Conservation (phyloP, 2,113 vertebrate genomes). For the Pseudopodoces humilis region DNA sequence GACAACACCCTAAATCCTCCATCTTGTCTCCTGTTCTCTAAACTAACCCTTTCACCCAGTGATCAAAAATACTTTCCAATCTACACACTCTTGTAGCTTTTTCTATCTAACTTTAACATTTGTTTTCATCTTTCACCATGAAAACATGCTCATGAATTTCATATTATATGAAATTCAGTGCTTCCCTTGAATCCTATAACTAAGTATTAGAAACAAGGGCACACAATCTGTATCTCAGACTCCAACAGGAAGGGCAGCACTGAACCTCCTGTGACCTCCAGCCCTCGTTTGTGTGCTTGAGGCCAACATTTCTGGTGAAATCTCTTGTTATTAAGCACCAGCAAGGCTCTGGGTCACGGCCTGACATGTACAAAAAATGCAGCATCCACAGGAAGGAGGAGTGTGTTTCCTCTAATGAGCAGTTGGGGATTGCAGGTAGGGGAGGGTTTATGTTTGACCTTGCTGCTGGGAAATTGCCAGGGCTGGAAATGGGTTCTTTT, state of each 20-base stretch:
- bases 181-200: too few relatives aligned
- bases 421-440: neutral
- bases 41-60: too few relatives aligned
- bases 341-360: neutral
- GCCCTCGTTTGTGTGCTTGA: neutral
- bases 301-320: neutral
- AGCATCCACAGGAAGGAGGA: neutral
- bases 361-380: rapidly evolving
- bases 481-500: neutral
- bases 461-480: neutral
- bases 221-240: too few relatives aligned
- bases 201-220: too few relatives aligned
- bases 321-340: neutral
- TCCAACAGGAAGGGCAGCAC: neutral
- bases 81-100: too few relatives aligned
- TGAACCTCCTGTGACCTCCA: rapidly evolving
- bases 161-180: too few relatives aligned
- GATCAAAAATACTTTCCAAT: too few relatives aligned
- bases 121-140: too few relatives aligned
- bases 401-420: neutral
- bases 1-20: too few relatives aligned
- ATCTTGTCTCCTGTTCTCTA: too few relatives aligned
- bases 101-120: too few relatives aligned
- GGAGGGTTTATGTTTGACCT: neutral
- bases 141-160: too few relatives aligned